These are phyloP conservation scores for Cygnus atratus DNA, from an alignment of 2,113 vertebrate genomes.

Conservation along the genomic window DNA sequence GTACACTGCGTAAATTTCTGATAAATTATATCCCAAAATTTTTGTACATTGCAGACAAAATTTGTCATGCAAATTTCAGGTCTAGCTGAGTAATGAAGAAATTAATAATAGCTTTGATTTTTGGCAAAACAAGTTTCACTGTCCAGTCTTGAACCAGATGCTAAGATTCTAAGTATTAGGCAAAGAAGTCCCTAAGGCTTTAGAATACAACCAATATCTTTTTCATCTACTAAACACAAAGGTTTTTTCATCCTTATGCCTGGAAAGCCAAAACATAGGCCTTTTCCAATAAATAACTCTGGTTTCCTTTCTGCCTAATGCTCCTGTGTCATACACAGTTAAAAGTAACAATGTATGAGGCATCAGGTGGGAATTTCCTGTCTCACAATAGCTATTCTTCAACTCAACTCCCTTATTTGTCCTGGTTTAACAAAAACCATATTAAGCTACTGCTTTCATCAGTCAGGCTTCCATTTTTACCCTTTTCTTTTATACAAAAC, in stretches of 20 bases:
- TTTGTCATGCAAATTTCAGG: not conserved
- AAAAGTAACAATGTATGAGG: constrained; percentile 5
- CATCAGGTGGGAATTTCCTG: constrained; percentile 54
- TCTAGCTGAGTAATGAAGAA: not conserved
- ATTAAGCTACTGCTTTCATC: not conserved
- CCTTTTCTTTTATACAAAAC: not conserved
- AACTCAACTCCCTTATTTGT: not conserved
- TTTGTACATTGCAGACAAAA: not conserved
- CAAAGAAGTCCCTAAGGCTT: not conserved
- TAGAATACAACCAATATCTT: not conserved
- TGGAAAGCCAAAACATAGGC: not conserved
- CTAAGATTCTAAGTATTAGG: not conserved
- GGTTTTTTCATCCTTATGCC: not conserved
- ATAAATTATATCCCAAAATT: not conserved
- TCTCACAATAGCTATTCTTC: not conserved
- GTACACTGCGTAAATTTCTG: not conserved
- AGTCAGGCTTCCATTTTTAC: not conserved
- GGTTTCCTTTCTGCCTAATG: constrained; percentile 31
- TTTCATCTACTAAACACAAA: not conserved
- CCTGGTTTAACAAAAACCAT: constrained; percentile 1
- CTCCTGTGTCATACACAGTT: not conserved
- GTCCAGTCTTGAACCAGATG: not conserved
- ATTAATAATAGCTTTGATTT: not conserved
- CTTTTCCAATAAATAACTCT: not conserved
- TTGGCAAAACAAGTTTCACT: not conserved